These are phyloP conservation scores for Gobio occitaniae DNA, from an alignment of 2,797 vertebrate species.

Conservation along the genomic window DNA sequence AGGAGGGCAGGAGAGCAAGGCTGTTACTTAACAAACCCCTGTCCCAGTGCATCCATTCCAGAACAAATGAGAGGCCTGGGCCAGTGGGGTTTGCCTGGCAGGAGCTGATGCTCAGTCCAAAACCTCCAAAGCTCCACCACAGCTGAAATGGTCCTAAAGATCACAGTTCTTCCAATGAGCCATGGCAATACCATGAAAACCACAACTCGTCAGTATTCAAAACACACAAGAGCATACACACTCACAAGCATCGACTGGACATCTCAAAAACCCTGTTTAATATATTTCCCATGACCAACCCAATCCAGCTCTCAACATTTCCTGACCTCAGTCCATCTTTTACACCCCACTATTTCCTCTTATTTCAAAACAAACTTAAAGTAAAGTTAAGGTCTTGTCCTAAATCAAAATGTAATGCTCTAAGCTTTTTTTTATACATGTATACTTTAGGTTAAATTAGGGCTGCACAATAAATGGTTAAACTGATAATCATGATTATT, in stretches of 20 bases:
- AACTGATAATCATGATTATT: background rate
- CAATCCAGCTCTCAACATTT: background rate
- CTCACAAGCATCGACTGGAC: background rate
- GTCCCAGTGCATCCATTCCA: slow-evolving; percentile 49
- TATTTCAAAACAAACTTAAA: background rate
- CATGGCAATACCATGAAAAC: slow-evolving; percentile 43
- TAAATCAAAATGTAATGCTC: background rate
- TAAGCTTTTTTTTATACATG: background rate
- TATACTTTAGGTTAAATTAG: background rate
- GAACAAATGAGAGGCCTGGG: slow-evolving; percentile 47
- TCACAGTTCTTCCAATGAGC: slow-evolving; percentile 41
- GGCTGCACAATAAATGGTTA: background rate
- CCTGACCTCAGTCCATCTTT: background rate
- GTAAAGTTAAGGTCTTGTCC: background rate
- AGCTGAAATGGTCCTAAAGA: slow-evolving; percentile 29
- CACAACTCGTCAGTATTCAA: slow-evolving; percentile 22
- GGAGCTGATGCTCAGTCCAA: slow-evolving; percentile 37
- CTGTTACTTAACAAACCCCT: slow-evolving; percentile 46
- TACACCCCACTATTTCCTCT: background rate
- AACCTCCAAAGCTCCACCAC: slow-evolving; percentile 49
- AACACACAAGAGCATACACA: slow-evolving; percentile 12
- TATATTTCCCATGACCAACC: background rate
- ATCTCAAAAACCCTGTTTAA: background rate
- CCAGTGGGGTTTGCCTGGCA: slow-evolving; percentile 37
- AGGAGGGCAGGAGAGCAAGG: slow-evolving; percentile 59